Conservation (phyloP, 2,888 invertebrate genomes). For the Schizotus pectinicornis region DNA sequence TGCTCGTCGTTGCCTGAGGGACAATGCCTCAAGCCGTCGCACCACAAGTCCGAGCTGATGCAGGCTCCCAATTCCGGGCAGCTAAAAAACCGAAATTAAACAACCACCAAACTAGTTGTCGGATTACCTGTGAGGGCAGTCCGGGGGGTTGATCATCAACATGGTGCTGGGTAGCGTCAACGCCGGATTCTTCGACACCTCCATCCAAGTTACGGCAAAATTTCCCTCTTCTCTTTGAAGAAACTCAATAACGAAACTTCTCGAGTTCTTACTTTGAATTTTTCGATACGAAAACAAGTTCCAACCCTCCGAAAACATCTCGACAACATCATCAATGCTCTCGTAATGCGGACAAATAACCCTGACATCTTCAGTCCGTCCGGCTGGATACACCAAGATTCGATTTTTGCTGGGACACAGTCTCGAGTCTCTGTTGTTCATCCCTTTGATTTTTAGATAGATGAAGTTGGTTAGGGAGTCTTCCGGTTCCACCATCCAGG, state of each 20-base stretch:
- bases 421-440: slow-evolving; percentile 58
- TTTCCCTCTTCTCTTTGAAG: slow-evolving; percentile 74
- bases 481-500: slow-evolving; percentile 80
- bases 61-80: slow-evolving; percentile 84
- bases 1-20: slow-evolving; percentile 84
- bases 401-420: slow-evolving; percentile 74
- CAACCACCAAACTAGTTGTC: not conserved
- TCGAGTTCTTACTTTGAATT: slow-evolving; percentile 61
- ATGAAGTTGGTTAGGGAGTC: slow-evolving; percentile 73
- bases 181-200: slow-evolving; percentile 73
- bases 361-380: slow-evolving; percentile 66
- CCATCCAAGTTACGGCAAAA: slow-evolving; percentile 80
- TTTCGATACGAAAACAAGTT: slow-evolving; percentile 55
- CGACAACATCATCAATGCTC: slow-evolving; percentile 60
- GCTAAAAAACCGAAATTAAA: slow-evolving; percentile 57
- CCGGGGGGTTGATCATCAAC: slow-evolving; percentile 65
- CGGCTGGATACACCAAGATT: slow-evolving; percentile 74
- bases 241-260: slow-evolving; percentile 78
- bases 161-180: slow-evolving; percentile 60
- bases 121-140: slow-evolving; percentile 73
- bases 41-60: slow-evolving; percentile 79
- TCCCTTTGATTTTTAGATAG: slow-evolving; percentile 73
- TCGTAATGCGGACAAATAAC: slow-evolving; percentile 70
- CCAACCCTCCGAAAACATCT: slow-evolving; percentile 73
- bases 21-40: slow-evolving; percentile 79